Evolutionary conservation across 2,797 vertebrate species (phyloP), one percentile per base, ranked within the genome.

Genomic region (Triplophysa bombifrons): DNA sequence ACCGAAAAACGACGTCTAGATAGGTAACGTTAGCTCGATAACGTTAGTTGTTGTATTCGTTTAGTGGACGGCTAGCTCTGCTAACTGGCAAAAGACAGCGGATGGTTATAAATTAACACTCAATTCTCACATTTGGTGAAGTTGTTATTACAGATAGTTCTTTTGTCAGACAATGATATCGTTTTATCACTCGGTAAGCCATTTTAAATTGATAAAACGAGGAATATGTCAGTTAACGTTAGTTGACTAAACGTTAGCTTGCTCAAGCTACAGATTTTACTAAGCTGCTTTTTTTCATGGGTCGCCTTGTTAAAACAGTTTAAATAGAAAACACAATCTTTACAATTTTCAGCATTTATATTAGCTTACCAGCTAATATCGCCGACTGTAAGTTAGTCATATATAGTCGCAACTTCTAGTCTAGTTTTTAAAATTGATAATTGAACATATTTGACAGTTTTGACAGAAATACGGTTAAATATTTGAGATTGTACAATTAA

Each of bases 31-130:
- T 14, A 51, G 48, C 44, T 41, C 13, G 6, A 12, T 51, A 11
- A 44, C 30, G 30, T 30, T 30, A 30, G 30, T 30, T 48, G 4
- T 25, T 41, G 16, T 46, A 7, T 51, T 12, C 48, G 34, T 53
- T 25, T 38, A 22, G 30, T 46, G 64, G 7, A 41, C 25, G 19
- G 74, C 64, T 76, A 76, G 67, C 64, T 38, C 11, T 76, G 74
- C 74, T 76, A 76, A 58, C 74, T 27, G 58, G 34, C 16, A 16
- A 53, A 53, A 41, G n/a, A 20, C 61, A 13, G 5, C 20, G 11
- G 20, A 3, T 55, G 9, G 55, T 41, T 19, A 12, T 6, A 0
- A 4, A 41, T 55, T 25, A 38, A 63, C 19, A 20, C 13, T 8
- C 19, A 38, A 17, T 41, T 53, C 14, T 25, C 22, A 9, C 4